Percentiles rank a stretch among this genome's conserved stretches.
These are phyloP conservation scores for Lepidurus packardi DNA, from an alignment of 1,140 invertebrate genomes.

Conservation along the genomic window DNA sequence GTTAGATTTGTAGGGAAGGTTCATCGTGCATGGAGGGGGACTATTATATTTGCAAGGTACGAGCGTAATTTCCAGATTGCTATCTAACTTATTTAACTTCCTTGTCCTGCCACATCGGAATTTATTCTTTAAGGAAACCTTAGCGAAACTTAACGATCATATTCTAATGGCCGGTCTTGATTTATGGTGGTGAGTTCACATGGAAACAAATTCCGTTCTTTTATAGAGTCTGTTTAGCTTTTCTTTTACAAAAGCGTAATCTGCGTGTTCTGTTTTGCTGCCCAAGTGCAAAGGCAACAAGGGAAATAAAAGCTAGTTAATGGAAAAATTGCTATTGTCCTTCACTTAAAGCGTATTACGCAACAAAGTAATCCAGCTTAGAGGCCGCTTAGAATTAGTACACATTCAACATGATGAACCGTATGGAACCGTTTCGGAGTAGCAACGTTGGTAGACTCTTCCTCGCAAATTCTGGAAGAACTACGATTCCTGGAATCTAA, in stretches of 20 bases:
- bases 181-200: neutral
- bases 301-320: conserved; percentile 1
- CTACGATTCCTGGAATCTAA: neutral
- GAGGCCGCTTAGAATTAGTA: too few species aligned
- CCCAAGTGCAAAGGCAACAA: conserved; percentile 11
- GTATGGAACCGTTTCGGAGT: neutral
- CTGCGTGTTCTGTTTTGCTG: neutral
- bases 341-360: too few species aligned
- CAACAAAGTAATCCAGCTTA: too few species aligned
- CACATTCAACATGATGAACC: neutral
- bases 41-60: neutral
- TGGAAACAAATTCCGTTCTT: neutral
- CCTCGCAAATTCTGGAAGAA: conserved; percentile 13
- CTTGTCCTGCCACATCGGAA: conserved; percentile 17
- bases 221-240: conserved; percentile 1
- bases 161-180: neutral
- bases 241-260: neutral
- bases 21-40: neutral
- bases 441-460: conserved; percentile 1
- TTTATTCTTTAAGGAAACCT: neutral
- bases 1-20: neutral
- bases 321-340: neutral
- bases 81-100: neutral
- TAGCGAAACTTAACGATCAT: neutral
- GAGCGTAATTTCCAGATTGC: conserved; percentile 9